phyloP scores from a whole-genome alignment of 2,113 vertebrate genomes.

The Salvelinus fontinalis region DNA sequence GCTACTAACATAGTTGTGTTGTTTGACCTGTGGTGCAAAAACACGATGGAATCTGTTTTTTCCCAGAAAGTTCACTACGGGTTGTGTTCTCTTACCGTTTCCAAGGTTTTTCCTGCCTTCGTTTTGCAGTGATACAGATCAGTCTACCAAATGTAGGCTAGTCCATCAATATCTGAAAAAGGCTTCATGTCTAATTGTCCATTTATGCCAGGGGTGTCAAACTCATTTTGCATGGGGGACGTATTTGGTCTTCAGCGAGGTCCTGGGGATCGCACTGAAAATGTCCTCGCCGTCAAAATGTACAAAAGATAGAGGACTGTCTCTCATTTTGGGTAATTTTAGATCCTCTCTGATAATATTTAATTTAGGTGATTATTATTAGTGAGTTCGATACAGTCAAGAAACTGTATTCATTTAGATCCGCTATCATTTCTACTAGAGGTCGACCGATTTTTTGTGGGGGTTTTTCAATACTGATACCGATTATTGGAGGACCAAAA shows the following conservation, averaged over 20 bases:
- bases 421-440: too few relatives aligned
- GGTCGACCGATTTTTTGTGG: too few relatives aligned
- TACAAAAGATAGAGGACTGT: too few relatives aligned
- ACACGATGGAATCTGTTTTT: not conserved
- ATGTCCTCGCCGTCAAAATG: too few relatives aligned
- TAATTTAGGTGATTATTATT: conserved; percentile 5
- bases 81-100: conserved; percentile 24
- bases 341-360: not conserved
- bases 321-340: too few relatives aligned
- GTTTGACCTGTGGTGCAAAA: not conserved
- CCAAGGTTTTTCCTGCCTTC: conserved; percentile 29
- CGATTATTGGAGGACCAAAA: too few relatives aligned
- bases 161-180: too few relatives aligned
- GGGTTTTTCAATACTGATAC: too few relatives aligned
- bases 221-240: too few relatives aligned
- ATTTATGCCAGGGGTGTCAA: not conserved
- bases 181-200: not conserved
- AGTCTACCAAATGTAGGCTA: not conserved
- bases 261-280: too few relatives aligned
- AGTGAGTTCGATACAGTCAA: not conserved
- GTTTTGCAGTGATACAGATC: conserved; percentile 18
- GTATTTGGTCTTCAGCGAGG: too few relatives aligned
- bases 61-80: not conserved
- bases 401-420: not conserved
- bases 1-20: too few relatives aligned